Base-by-base conservation (phyloP, 1,140 invertebrate species). In the Macrotrachela quadricornifera region DNA sequence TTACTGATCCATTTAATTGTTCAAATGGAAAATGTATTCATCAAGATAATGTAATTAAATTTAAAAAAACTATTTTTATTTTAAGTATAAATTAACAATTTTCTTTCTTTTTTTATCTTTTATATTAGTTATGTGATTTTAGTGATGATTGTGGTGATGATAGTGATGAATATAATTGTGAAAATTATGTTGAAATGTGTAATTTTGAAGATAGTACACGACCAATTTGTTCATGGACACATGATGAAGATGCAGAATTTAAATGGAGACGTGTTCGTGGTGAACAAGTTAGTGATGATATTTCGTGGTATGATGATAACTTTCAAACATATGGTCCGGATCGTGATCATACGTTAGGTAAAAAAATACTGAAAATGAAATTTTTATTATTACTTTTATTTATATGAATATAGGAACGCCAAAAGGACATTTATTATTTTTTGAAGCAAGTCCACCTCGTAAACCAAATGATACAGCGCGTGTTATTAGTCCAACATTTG, bases 391-490 rank as follows among this genome's bases (percentile, higher is more conserved):
- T 4, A 4, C 8, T 8, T 30, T 8, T 30, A 4, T 2, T 4
- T 30, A 30, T 30, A 4, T 16, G 53, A 54, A 14, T 17, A 21
- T 14, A 54, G 46, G 6, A 14, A 43, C 46, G n/a, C 46, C 42
- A 43, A 17, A 64, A 80, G 81, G 81, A 21, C 74, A 79, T 62
- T 85, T 82, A 62, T 75, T 83, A 65, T 83, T 80, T 61, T 78
- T 82, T 44, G 81, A 83, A 59, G 77, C 80, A 40, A 78, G 79
- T 0, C 53, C 51, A 0, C 77, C 78, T 0, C 65, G 75, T 39
- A 62, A 70, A 42, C 63, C 68, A 12, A 79, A 81, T 61, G 79
- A 82, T 55, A 79, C 75, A 0, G 81, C 81, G 0, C 74, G 80
- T n/a, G 72, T 84, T 0, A 65, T 75, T 1, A 80, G 78, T 43